These are phyloP conservation scores for Theonella swinhoei DNA, from an alignment of 37 sponge, comb jelly and placozoan species.

Conservation along the genomic window DNA sequence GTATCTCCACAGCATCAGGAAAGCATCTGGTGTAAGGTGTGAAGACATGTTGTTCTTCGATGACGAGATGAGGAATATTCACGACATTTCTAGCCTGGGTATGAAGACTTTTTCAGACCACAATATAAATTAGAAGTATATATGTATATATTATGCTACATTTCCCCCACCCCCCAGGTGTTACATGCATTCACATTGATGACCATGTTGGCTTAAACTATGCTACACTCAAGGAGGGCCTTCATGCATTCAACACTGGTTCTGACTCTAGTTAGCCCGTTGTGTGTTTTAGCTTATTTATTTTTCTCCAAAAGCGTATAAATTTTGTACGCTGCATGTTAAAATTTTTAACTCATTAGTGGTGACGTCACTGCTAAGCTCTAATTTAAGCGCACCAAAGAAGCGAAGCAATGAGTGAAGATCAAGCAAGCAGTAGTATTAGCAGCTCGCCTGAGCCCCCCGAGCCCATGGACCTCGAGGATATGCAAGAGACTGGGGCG, in stretches of 20 bases:
- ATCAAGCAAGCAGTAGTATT: not conserved
- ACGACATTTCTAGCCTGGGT: constrained; percentile 61
- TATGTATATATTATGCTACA: not conserved
- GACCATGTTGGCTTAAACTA: constrained; percentile 52
- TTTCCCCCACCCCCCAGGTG: constrained; percentile 29
- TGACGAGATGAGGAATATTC: constrained; percentile 78
- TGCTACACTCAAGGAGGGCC: constrained; percentile 46
- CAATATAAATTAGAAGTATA: not conserved
- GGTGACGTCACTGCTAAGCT: not conserved
- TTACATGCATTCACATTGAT: constrained; percentile 65
- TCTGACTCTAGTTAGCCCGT: no score
- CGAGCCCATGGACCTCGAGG: not conserved
- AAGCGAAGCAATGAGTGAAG: not conserved
- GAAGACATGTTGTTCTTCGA: constrained; percentile 89
- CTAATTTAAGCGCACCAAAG: not conserved
- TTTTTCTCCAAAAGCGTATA: no score
- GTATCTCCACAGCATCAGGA: constrained; percentile 44
- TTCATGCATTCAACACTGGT: constrained; percentile 36
- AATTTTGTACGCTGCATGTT: no score
- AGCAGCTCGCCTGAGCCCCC: not conserved
- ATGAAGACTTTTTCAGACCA: not conserved
- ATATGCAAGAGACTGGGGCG: not conserved
- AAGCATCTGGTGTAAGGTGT: constrained; percentile 60
- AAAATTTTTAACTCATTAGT: no score
- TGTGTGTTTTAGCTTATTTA: no score